phyloP scores from a whole-genome alignment of 2,888 invertebrate species.

The Dasysyrphus tricinctus region DNA sequence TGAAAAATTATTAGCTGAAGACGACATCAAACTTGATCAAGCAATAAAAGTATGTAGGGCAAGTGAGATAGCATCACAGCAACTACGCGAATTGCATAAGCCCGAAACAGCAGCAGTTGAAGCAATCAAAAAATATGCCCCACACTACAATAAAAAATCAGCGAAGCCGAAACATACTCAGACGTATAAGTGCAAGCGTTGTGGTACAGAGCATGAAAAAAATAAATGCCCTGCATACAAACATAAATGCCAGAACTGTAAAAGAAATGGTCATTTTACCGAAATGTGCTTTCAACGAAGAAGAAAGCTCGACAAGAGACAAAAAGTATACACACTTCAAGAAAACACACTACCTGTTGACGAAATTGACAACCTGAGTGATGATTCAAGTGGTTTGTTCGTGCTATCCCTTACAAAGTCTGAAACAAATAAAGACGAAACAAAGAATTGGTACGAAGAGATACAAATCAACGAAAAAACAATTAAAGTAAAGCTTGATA shows the following conservation, averaged over 20 bases:
- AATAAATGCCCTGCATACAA: background rate
- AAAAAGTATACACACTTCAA: background rate
- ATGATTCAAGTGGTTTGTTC: slow-evolving; percentile 13
- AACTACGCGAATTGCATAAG: background rate
- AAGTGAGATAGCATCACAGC: slow-evolving; percentile 14
- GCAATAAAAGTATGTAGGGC: slow-evolving; percentile 7
- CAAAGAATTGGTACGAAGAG: background rate
- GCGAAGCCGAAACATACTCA: background rate
- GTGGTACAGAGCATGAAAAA: background rate
- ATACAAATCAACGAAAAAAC: background rate
- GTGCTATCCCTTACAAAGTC: background rate
- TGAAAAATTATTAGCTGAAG: slow-evolving; percentile 33
- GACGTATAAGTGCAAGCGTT: background rate
- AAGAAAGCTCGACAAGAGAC: background rate
- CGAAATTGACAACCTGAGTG: background rate
- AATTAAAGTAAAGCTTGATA: background rate
- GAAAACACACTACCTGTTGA: background rate
- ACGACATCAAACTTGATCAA: background rate
- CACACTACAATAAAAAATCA: background rate
- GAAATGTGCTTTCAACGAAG: slow-evolving; percentile 7
- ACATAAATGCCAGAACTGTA: slow-evolving; percentile 6
- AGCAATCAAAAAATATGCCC: background rate
- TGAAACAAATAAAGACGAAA: background rate
- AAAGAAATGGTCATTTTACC: slow-evolving; percentile 9
- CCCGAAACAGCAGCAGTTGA: background rate